Base-by-base conservation (phyloP, 1,140 invertebrate genomes). In the Pogonognathellus flavescens region DNA sequence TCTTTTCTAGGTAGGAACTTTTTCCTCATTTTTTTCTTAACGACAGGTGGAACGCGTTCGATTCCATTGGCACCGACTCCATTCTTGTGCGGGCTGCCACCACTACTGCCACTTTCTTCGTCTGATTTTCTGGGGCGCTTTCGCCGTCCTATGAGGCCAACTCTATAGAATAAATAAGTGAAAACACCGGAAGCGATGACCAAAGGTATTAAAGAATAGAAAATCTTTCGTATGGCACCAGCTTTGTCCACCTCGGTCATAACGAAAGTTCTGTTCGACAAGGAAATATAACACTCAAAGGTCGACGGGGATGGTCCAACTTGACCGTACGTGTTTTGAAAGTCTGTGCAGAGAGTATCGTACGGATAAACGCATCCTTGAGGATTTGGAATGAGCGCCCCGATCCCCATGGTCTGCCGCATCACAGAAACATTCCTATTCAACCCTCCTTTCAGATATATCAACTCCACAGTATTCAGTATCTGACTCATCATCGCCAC, bases 291-390 rank as follows among this genome's bases (percentile, higher is more conserved):
- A 76, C 89, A 89, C 18, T 88, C 86, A 62, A 88, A 89, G n/a
- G 57, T 86, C 14, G 66, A 76, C 8, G 66, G 50, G n/a, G n/a
- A 16, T 3, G n/a, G 13, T 8, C 83, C 82, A 14, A 84, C 80
- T 13, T 52, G 76, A 4, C 87, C 85, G 85, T 88, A 89, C 22
- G 76, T 84, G 13, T 70, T 60, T 84, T 84, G 88, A 85, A 90
- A 90, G 1, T 89, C 84, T n/a, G 66, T 49, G 84, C 90, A 91
- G 31, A 88, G 70, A 14, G 88, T 84, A 16, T 90, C 88, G 18
- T 89, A 89, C 55, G 90, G 89, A 80, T 90, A 90, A 14, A 90
- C 90, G 86, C 90, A 91, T 7, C 90, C 90, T 62, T 89, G 86
- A 31, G 90, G 88, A 85, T 90, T 91, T 6, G 90, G 90, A 62